Evolutionary conservation across 2,797 vertebrate species (phyloP).

Genomic region (Lepus oiostolus): DNA sequence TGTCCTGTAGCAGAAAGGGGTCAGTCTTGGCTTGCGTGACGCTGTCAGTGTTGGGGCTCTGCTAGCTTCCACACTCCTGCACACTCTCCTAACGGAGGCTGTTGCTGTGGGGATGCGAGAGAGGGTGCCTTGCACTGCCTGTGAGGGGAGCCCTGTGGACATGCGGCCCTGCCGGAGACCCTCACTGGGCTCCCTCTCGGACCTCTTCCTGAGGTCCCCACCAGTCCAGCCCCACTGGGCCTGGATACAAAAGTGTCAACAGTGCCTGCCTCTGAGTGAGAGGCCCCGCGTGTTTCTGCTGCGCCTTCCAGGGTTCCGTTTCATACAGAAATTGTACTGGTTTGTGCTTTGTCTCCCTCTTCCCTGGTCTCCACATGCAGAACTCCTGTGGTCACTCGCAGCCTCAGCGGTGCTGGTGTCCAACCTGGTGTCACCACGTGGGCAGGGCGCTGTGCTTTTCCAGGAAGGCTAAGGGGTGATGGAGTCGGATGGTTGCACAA

Average conservation of each 20-base stretch:
- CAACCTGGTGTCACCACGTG: neutral
- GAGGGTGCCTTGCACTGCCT: neutral
- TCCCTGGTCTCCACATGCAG: neutral
- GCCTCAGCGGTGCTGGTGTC: neutral
- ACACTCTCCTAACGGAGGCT: neutral
- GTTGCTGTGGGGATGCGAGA: neutral
- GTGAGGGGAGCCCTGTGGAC: neutral
- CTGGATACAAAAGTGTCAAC: no score
- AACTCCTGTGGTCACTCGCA: neutral
- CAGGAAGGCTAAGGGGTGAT: neutral
- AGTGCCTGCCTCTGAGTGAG: neutral
- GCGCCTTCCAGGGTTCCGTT: neutral
- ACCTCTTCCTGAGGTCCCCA: neutral
- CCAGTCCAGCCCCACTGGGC: no score
- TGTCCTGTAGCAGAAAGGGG: neutral
- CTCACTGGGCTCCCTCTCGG: neutral
- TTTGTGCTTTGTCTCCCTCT: neutral
- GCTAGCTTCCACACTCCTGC: neutral
- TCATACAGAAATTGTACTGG: neutral
- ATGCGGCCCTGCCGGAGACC: neutral
- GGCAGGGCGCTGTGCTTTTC: neutral
- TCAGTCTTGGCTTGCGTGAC: neutral
- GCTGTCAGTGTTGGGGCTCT: neutral
- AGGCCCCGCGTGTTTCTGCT: neutral
- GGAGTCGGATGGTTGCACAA: neutral